A percentile compares a stretch with the other conserved stretches of the same genome.
phyloP scores from a whole-genome alignment of 2,797 vertebrate genomes.

The Menidia menidia region DNA sequence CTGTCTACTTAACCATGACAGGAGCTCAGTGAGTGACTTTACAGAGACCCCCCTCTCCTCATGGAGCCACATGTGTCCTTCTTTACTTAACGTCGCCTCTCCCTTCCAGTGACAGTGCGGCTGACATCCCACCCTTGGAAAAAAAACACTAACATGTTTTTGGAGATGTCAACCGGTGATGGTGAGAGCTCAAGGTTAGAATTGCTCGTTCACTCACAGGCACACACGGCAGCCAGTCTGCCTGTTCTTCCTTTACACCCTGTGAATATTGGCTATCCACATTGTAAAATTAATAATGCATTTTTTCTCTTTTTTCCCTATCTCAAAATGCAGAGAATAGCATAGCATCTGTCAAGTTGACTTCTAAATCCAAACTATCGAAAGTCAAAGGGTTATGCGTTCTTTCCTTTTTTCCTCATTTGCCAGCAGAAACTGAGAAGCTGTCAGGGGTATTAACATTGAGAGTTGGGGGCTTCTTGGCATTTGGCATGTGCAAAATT shows the following conservation, averaged over 20 bases:
- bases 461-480: conserved; percentile 48
- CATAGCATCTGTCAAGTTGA: conserved; percentile 71
- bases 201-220: conserved; percentile 60
- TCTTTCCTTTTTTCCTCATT: conserved; percentile 40
- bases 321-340: conserved; percentile 52
- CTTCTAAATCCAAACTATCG: conserved; percentile 69
- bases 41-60: conserved; percentile 86
- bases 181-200: conserved; percentile 83
- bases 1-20: conserved; percentile 97
- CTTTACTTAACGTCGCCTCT: conserved; percentile 88
- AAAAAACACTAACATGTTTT: conserved; percentile 73
- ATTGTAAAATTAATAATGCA: conserved; percentile 80
- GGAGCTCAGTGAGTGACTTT: conserved; percentile 95
- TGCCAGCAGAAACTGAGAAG: conserved; percentile 56
- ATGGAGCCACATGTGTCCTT: conserved; percentile 90
- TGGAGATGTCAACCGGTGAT: conserved; percentile 73
- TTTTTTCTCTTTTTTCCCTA: conserved; percentile 47
- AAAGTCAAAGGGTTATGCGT: conserved; percentile 69
- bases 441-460: conserved; percentile 70
- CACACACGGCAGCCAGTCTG: conserved; percentile 51
- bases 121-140: conserved; percentile 82
- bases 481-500: conserved; percentile 55
- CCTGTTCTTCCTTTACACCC: conserved; percentile 47
- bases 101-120: conserved; percentile 74
- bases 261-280: conserved; percentile 69